A percentile compares a stretch with the other conserved stretches of the same genome.
Evolutionary conservation across 2,888 invertebrate genomes (phyloP).

Genomic region (Nemoura dubitans): DNA sequence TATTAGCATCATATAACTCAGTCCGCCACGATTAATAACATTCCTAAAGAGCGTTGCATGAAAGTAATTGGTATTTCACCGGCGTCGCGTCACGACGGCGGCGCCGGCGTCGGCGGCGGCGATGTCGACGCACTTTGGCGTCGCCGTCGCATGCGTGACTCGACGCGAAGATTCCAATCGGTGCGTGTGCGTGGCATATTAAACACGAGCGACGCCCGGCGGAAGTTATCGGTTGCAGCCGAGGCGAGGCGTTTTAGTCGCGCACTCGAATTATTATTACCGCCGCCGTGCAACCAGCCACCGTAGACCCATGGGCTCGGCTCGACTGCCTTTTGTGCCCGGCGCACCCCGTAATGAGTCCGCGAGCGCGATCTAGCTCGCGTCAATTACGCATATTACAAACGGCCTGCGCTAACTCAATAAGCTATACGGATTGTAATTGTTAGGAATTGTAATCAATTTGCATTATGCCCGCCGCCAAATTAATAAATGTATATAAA

Average conservation of each 20-base stretch:
- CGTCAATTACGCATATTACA: not conserved
- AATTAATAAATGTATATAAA: not conserved
- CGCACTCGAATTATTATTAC: not conserved
- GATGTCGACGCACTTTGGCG: too few relatives aligned
- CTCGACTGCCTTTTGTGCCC: not conserved
- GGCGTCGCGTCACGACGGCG: not conserved
- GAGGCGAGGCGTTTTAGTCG: not conserved
- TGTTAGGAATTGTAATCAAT: not conserved
- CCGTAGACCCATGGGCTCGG: too few relatives aligned
- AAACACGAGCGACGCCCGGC: not conserved
- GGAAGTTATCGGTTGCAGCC: not conserved
- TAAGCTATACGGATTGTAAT: not conserved
- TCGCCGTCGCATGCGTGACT: not conserved
- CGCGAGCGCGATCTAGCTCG: not conserved
- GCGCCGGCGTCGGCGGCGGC: not conserved
- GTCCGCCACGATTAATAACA: not conserved
- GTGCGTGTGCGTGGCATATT: not conserved
- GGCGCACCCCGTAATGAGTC: not conserved
- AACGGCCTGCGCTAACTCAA: not conserved
- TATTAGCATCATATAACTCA: not conserved
- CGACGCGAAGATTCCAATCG: not conserved
- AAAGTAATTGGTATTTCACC: too few relatives aligned
- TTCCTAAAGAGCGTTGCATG: not conserved
- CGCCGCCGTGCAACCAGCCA: not conserved
- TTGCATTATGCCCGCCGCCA: not conserved